Conservation (phyloP, 2,113 vertebrate genomes). For the Rattus norvegicus region GRCr8 NC_086026.1:80312001-80312500, state of each 20-base stretch:
- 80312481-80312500: not conserved
- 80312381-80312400: conserved; percentile 23
- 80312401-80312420: not conserved
- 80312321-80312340: not conserved
- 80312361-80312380: not conserved
- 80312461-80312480: not conserved
- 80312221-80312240: not conserved
- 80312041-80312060: conserved; percentile 38
- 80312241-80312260: not conserved
- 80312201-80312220: not conserved
- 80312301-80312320: not conserved
- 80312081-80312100: conserved; percentile 23
- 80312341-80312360: not conserved
- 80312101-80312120: conserved; percentile 27
- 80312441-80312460: not conserved
- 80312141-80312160: conserved; percentile 16
- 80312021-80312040: conserved; percentile 50
- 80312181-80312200: conserved; percentile 13
- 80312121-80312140: conserved; percentile 23
- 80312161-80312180: conserved; percentile 47
- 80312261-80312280: not conserved
- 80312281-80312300: not conserved
- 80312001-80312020: conserved; percentile 22
- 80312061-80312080: conserved; percentile 42
- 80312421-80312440: not conserved